Conservation (phyloP, 2,888 invertebrate genomes). For the Lasioglossum lativentre region DNA sequence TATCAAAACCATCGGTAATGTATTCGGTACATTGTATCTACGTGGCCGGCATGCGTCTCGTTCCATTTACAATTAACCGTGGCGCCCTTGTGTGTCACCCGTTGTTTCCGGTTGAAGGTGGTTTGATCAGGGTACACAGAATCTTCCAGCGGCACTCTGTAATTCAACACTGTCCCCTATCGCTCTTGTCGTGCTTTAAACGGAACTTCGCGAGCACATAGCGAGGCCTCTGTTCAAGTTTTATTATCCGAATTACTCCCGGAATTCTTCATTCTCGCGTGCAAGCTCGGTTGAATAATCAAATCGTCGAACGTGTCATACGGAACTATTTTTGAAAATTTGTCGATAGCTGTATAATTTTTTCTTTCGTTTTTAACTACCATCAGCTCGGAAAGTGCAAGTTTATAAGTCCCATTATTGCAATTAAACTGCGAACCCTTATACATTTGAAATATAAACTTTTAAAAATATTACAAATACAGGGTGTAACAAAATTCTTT, state of each 20-base stretch:
- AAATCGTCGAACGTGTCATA: no score
- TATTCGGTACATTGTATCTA: conserved; percentile 28
- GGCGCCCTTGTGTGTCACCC: conserved; percentile 32
- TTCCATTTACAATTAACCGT: conserved; percentile 62
- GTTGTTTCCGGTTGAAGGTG: conserved; percentile 12
- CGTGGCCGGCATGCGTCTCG: conserved; percentile 16
- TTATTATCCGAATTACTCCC: not conserved
- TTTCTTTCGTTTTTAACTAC: no score
- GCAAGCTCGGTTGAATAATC: not conserved
- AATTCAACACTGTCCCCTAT: conserved; percentile 23
- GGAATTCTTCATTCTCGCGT: not conserved
- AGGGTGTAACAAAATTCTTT: no score
- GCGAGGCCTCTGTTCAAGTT: not conserved
- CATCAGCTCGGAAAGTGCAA: no score
- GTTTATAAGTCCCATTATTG: no score
- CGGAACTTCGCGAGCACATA: not conserved
- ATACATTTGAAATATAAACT: no score
- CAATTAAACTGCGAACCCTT: no score
- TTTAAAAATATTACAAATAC: no score
- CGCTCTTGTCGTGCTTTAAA: conserved; percentile 6
- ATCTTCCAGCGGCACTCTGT: conserved; percentile 16
- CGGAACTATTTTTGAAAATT: not conserved
- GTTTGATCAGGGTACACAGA: conserved; percentile 49
- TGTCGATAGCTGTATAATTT: not conserved
- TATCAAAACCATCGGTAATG: conserved; percentile 42